Evolutionary conservation across 2,888 invertebrate species (phyloP).

Genomic region (Conistra vaccinii): DNA sequence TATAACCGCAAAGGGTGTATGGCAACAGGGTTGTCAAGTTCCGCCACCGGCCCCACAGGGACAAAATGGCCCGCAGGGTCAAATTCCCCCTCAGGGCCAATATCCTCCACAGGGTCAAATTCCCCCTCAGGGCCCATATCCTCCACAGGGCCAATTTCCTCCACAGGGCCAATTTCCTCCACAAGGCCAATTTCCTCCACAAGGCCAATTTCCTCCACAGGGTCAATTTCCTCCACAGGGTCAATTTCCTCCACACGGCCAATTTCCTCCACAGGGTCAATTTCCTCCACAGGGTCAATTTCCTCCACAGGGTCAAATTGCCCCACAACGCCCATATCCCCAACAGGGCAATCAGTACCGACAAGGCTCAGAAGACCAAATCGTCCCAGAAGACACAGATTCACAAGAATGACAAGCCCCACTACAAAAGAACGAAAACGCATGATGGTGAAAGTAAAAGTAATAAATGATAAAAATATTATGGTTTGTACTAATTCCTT

Average conservation of each 20-base stretch:
- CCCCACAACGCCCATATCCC: not conserved
- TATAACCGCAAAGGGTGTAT: slow-evolving; percentile 52
- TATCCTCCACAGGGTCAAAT: not conserved
- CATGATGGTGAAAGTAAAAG: not conserved
- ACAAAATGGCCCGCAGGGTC: not conserved
- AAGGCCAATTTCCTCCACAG: not conserved
- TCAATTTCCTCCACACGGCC: not conserved
- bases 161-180: too few relatives aligned
- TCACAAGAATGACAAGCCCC: not conserved
- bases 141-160: too few relatives aligned
- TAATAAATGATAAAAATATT: slow-evolving; percentile 1
- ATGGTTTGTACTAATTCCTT: not conserved
- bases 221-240: not conserved
- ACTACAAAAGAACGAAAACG: not conserved
- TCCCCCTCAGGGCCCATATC: not conserved
- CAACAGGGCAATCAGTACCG: not conserved
- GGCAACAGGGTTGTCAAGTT: not conserved
- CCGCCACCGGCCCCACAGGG: not conserved
- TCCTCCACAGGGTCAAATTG: not conserved
- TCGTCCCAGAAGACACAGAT: not conserved
- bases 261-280: not conserved
- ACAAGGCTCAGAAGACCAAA: not conserved
- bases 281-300: not conserved
- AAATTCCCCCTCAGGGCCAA: not conserved
- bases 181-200: not conserved